These are phyloP conservation scores for Empis livida DNA, from an alignment of 2,888 invertebrate species.

Conservation along the genomic window DNA sequence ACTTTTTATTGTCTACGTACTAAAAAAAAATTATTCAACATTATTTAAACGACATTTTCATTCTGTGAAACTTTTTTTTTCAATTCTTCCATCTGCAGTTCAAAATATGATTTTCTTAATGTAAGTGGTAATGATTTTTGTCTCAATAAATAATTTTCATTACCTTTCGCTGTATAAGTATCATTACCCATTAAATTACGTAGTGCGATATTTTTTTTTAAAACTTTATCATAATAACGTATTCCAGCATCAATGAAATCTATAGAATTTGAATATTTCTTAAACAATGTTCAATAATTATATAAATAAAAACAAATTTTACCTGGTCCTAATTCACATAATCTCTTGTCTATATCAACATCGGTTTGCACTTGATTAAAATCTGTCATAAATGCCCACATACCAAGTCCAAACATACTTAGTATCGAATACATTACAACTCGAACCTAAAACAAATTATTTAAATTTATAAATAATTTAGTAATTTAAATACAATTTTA, in stretches of 20 bases:
- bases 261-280: constrained; percentile 6
- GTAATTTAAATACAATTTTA: constrained; percentile 25
- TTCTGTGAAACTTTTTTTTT: constrained; percentile 8
- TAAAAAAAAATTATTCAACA: not conserved
- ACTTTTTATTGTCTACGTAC: not conserved
- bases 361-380: constrained; percentile 50
- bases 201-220: constrained; percentile 61
- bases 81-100: constrained; percentile 37
- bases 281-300: not conserved
- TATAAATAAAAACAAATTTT: not conserved
- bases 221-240: constrained; percentile 59
- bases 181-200: constrained; percentile 50
- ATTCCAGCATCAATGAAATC: constrained; percentile 58
- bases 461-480: not conserved
- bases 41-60: not conserved
- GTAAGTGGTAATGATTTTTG: constrained; percentile 52
- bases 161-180: constrained; percentile 52
- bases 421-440: constrained; percentile 42
- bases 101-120: constrained; percentile 52
- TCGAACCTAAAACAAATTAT: constrained; percentile 21
- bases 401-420: constrained; percentile 42
- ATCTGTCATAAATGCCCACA: constrained; percentile 54
- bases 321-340: constrained; percentile 44
- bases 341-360: constrained; percentile 44
- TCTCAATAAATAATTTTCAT: constrained; percentile 52